Conservation (phyloP, 2,888 invertebrate genomes). For the Melanostoma scalare region DNA sequence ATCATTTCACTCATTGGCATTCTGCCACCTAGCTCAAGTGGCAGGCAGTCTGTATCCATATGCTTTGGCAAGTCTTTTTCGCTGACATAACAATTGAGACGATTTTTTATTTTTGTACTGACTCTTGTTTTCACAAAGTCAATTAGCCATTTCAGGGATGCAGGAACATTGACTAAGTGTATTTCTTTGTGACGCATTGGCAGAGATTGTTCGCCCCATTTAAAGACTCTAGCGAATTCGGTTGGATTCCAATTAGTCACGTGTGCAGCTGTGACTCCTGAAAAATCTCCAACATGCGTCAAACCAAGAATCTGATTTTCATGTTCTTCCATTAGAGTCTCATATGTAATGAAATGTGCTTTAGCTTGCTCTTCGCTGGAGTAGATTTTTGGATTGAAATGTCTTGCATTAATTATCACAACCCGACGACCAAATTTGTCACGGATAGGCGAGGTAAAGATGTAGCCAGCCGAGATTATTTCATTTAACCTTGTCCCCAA, state of each 20-base stretch:
- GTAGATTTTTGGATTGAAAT: conserved; percentile 87
- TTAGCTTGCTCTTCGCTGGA: conserved; percentile 88
- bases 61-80: conserved; percentile 84
- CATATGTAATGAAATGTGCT: conserved; percentile 88
- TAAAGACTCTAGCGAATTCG: conserved; percentile 87
- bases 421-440: conserved; percentile 89
- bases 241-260: conserved; percentile 88
- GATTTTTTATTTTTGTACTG: conserved; percentile 87
- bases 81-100: conserved; percentile 85
- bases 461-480: conserved; percentile 88
- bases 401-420: conserved; percentile 85
- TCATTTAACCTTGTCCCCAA: conserved; percentile 85
- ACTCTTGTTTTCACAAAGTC: conserved; percentile 88
- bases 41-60: conserved; percentile 86
- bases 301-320: conserved; percentile 89
- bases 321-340: conserved; percentile 89
- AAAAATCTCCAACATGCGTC: conserved; percentile 88
- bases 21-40: conserved; percentile 88
- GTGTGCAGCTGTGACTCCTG: conserved; percentile 85
- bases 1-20: conserved; percentile 89
- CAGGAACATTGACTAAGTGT: conserved; percentile 87
- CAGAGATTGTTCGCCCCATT: conserved; percentile 91
- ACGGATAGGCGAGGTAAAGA: conserved; percentile 88
- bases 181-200: conserved; percentile 91
- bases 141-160: conserved; percentile 88